These are phyloP conservation scores for Heterodera filipjevi DNA, from an alignment of 2,888 invertebrate species.

Conservation along the genomic window DNA sequence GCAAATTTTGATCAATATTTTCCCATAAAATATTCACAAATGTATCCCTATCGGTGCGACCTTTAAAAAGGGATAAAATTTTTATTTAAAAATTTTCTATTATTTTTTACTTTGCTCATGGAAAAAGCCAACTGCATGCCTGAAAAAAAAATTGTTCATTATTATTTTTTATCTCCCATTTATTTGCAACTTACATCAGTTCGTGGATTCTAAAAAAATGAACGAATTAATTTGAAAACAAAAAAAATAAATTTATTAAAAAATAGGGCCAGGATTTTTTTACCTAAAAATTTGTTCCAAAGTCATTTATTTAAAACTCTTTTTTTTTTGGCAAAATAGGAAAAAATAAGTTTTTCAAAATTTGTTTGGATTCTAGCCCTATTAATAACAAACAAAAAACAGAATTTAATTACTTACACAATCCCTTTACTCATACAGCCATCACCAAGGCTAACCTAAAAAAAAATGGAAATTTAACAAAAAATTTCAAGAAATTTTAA, in stretches of 20 bases:
- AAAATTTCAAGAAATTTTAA: not conserved
- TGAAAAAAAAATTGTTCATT: not conserved
- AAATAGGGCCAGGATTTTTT: too few species aligned
- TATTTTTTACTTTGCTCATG: constrained; percentile 62
- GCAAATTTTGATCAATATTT: constrained; percentile 62
- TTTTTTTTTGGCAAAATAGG: too few species aligned
- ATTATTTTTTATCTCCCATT: not conserved
- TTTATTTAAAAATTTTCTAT: constrained; percentile 1
- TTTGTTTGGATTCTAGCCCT: too few species aligned
- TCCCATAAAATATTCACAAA: constrained; percentile 63
- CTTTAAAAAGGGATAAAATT: constrained; percentile 39
- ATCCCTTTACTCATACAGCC: constrained; percentile 66
- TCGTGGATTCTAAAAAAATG: constrained; percentile 60
- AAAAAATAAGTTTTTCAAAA: too few species aligned
- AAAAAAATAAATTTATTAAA: too few species aligned
- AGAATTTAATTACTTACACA: constrained; percentile 21
- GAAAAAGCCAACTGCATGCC: constrained; percentile 65
- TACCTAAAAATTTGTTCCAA: too few species aligned
- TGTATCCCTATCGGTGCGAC: constrained; percentile 65
- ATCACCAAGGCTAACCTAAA: constrained; percentile 56
- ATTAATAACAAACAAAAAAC: too few species aligned
- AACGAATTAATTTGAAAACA: not conserved
- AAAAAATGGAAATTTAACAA: not conserved
- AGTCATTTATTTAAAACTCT: too few species aligned
- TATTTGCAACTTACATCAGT: constrained; percentile 46